Base-by-base conservation (phyloP, 2,113 vertebrate species). In the Hemichromis elongatus region DNA sequence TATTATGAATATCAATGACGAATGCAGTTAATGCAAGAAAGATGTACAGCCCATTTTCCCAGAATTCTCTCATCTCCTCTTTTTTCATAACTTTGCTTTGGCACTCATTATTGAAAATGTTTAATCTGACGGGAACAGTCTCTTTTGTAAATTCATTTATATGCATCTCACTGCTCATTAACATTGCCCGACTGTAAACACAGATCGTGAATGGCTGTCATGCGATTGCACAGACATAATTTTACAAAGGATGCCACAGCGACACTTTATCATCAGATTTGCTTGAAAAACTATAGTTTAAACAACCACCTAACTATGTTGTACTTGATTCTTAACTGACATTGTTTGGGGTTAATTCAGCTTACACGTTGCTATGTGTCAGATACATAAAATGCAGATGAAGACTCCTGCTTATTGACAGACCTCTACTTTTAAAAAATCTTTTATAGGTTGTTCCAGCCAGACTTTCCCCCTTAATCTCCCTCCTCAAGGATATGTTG, bases 1-100 rank as follows among this genome's bases (percentile, higher is more conserved):
- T 66, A 90, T 81, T 63, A 81, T 80, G 59, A 89, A 85, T 83
- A 81, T 89, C 79, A 85, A 81, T 90, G 85, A 92, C 79, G 68
- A 90, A 90, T 88, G 90, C 79, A 81, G 77, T 77, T 24, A 83
- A 33, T 77, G 53, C 42, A 92, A 56, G 45, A 79, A 42, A 80
- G 55, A 84, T 75, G 55, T 59, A 80, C 18, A 83, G 70, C 63
- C 14, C 53, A 19, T 83, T 81, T 70, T 53, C 26, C 19, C 45
- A 52, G 70, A 75, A 75, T 19, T 24, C 11, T 26, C 40, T n/a
- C 12, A 33, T 73, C 3, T 79, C 45, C 28, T 79, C 50, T 77
- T 28, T 30, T 70, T 42, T 54, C 37, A 30, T 77, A 45, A 59
- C 80, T 80, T 79, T 81, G 16, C 19, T 66, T 80, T 80, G 57